Evolutionary conservation across 1,140 invertebrate species (phyloP).

Genomic region (Macrobrachium rosenbergii): DNA sequence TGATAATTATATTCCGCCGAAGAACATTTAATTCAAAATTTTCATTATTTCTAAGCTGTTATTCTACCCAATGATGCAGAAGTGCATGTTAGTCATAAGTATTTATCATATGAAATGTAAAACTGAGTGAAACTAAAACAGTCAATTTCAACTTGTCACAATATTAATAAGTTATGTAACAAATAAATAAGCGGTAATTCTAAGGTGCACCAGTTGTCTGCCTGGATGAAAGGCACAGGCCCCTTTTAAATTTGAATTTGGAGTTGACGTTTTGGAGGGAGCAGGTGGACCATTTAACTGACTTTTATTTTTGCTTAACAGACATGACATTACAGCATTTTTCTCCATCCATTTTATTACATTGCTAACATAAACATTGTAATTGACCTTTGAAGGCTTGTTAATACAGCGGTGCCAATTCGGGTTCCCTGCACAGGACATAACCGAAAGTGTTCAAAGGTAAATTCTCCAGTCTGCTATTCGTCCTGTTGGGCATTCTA

Average conservation of each 20-base stretch:
- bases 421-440: neutral
- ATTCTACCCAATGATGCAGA: no score
- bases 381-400: no score
- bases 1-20: no score
- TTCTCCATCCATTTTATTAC: neutral
- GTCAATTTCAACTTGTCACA: no score
- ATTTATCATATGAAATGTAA: no score
- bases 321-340: neutral
- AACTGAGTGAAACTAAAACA: no score
- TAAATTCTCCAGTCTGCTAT: no score
- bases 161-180: slow-evolving; percentile 15
- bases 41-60: no score
- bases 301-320: slow-evolving; percentile 24
- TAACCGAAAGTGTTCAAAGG: slow-evolving; percentile 10
- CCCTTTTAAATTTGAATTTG: neutral
- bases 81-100: no score
- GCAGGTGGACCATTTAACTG: slow-evolving; percentile 10
- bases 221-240: neutral
- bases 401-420: neutral
- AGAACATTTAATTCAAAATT: no score
- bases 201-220: slow-evolving; percentile 4
- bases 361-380: neutral
- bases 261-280: slow-evolving; percentile 2
- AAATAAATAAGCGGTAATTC: no score
- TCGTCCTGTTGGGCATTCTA: no score